Base-by-base conservation (phyloP, 2,797 vertebrate genomes). In the Amblyraja radiata region DNA sequence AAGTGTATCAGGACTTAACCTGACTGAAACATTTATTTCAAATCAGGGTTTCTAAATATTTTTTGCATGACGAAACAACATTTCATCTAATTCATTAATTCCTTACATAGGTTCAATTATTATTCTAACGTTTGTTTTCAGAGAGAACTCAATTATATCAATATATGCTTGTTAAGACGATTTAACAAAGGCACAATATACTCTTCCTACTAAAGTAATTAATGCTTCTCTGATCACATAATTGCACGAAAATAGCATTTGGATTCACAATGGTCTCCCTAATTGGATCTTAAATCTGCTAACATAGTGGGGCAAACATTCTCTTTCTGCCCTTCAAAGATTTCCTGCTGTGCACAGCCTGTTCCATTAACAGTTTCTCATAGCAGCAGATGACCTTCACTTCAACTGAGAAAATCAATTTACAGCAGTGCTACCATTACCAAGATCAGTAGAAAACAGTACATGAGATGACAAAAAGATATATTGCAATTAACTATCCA, bases 151-250 rank as follows among this genome's bases (percentile, higher is more conserved):
- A 95, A 95, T 95, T 96, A 93, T 95, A 94, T 80, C 94, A 94
- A 93, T 94, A 95, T 95, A 94, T 94, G 90, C 93, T 95, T 95
- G 95, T 94, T 93, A 94, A 94, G 93, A 94, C 88, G 94, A 94
- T 95, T 94, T 93, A 94, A 94, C 94, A 95, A 95, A 94, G 94
- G 95, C 95, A 80, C 93, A 93, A 94, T 95, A 94, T 95, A 32
- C 63, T 95, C 94, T 94, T 94, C 94, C 93, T 93, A 94, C 94
- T 80, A 95, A 95, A 94, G 94, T 94, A 96, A 96, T 96, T 96
- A 96, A 95, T 95, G 95, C 95, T 95, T 95, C 95, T 95, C 94
- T 95, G 94, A 95, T 95, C 95, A 94, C 94, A 94, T 95, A 94
- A 94, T 94, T 95, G 95, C 94, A 95, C 0, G 93, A 94, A 95